A percentile compares a stretch with the other conserved stretches of the same genome.
These are phyloP conservation scores for Cathartes aura DNA, from an alignment of 2,113 vertebrate species.

Conservation along the genomic window DNA sequence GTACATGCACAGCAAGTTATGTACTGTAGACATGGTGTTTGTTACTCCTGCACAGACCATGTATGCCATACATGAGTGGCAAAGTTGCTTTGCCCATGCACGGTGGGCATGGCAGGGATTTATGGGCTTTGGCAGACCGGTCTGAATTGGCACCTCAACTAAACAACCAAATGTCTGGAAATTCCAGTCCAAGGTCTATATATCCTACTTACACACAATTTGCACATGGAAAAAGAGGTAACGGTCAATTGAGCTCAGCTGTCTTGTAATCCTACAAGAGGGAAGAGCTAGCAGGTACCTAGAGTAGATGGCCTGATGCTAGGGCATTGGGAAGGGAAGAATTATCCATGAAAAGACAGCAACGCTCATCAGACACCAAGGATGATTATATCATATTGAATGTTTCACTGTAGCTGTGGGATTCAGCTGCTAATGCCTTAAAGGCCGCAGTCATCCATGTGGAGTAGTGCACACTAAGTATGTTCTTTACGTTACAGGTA, in stretches of 20 bases:
- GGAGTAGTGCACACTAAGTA: not conserved
- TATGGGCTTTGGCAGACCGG: no score
- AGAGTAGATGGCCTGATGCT: not conserved
- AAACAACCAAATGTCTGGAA: not conserved
- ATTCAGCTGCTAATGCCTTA: not conserved
- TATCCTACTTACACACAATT: not conserved
- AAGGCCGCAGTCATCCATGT: not conserved
- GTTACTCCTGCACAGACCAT: no score
- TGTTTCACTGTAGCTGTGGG: not conserved
- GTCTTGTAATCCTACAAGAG: not conserved
- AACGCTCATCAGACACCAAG: rapidly evolving
- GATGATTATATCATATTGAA: not conserved
- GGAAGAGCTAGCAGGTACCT: not conserved
- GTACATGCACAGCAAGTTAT: rapidly evolving
- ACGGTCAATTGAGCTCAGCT: rapidly evolving
- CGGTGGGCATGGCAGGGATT: not conserved
- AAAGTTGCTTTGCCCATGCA: not conserved
- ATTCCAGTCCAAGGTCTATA: not conserved
- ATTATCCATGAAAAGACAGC: not conserved
- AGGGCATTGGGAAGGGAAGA: not conserved
- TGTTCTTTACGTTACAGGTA: not conserved
- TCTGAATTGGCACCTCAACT: not conserved
- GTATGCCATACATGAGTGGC: rapidly evolving
- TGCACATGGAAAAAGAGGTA: not conserved
- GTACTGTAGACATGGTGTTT: no score